phyloP scores from a whole-genome alignment of 2,113 vertebrate genomes.

The Mastomys coucha region DNA sequence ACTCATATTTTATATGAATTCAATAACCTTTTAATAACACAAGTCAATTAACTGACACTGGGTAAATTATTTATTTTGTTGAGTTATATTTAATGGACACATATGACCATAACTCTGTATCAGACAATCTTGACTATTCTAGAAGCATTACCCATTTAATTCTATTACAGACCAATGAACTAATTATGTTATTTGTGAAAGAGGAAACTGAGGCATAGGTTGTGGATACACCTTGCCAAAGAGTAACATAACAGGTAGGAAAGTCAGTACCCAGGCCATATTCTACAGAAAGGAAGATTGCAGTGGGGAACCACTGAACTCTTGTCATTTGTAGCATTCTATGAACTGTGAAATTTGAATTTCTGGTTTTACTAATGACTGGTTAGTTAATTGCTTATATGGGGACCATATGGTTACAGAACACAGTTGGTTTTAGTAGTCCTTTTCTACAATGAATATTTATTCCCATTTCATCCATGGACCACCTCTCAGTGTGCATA shows the following conservation, averaged over 20 bases:
- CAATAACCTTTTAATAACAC: conserved; percentile 56
- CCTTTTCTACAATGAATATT: background rate
- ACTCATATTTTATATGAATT: conserved; percentile 69
- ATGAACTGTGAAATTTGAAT: background rate
- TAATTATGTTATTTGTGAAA: background rate
- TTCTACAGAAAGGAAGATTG: background rate
- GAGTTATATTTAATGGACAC: conserved; percentile 71
- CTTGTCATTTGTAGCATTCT: background rate
- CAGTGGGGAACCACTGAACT: too few relatives aligned
- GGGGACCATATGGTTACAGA: background rate
- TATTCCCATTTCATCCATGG: background rate
- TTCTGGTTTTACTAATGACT: background rate
- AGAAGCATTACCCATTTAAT: conserved; percentile 49
- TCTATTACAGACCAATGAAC: background rate
- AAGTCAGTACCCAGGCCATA: background rate
- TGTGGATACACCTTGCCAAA: background rate
- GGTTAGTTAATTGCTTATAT: background rate
- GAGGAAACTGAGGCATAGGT: conserved; percentile 11
- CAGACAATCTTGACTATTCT: background rate
- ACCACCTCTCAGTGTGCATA: background rate
- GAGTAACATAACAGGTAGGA: background rate
- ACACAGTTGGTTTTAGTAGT: background rate
- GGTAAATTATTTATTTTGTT: conserved; percentile 68
- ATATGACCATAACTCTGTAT: conserved; percentile 9
- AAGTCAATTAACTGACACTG: conserved; percentile 63